phyloP scores from a whole-genome alignment of 2,113 vertebrate genomes.

The Fulmarus glacialis region DNA sequence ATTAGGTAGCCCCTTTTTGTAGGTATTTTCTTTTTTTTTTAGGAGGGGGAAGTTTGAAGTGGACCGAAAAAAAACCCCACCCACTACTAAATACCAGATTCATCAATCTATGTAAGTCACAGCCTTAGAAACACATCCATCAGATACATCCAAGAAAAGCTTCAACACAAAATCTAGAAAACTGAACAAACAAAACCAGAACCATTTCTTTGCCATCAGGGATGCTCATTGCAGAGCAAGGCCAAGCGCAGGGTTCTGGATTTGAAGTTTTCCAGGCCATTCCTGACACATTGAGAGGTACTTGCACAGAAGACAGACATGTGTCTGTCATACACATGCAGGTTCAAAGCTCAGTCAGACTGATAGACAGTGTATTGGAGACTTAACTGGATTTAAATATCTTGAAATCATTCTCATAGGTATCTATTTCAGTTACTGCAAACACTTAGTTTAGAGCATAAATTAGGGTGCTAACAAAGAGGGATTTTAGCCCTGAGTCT shows the following conservation, averaged over 20 bases:
- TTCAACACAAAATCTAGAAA: neutral
- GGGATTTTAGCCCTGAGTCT: neutral
- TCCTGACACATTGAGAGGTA: neutral
- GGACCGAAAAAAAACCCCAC: neutral
- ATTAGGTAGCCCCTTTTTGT: neutral
- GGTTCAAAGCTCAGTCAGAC: neutral
- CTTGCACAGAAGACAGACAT: neutral
- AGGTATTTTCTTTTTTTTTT: neutral
- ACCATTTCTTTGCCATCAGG: neutral
- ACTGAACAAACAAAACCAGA: neutral
- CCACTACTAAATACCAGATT: neutral
- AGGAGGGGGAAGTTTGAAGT: neutral
- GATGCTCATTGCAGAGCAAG: neutral
- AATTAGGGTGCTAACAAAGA: neutral
- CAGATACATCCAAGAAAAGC: neutral
- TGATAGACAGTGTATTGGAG: rapidly evolving
- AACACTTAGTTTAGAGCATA: neutral
- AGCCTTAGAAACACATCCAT: neutral
- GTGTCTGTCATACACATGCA: neutral
- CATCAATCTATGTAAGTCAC: neutral
- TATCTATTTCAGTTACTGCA: neutral
- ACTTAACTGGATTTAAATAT: neutral
- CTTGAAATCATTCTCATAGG: neutral
- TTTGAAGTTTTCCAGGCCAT: neutral
- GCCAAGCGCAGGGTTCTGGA: neutral